Evolutionary conservation across 2,113 vertebrate species (phyloP).

Genomic region (Perca fluviatilis): DNA sequence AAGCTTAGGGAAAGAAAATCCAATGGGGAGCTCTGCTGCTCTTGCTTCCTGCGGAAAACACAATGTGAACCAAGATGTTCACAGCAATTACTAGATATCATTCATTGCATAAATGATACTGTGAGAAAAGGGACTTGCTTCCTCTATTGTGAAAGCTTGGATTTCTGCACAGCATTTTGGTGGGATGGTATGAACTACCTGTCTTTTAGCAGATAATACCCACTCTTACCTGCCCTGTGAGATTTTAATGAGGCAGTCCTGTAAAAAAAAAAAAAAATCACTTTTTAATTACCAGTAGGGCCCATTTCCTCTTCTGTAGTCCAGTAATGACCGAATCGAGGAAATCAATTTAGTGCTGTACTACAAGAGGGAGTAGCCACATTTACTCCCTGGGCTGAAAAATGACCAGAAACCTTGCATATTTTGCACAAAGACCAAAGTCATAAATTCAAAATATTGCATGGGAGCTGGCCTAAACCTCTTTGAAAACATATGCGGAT

Average conservation of each 20-base stretch:
- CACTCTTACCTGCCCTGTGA: slow-evolving; percentile 27
- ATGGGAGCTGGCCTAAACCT: slow-evolving; percentile 10
- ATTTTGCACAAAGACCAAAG: slow-evolving; percentile 54
- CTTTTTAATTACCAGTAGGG: slow-evolving; percentile 74
- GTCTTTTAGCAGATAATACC: slow-evolving; percentile 45
- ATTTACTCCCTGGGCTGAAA: slow-evolving; percentile 43
- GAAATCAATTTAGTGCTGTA: slow-evolving; percentile 64
- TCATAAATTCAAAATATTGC: slow-evolving; percentile 43
- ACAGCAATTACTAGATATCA: slow-evolving; percentile 65
- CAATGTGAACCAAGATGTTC: slow-evolving; percentile 62
- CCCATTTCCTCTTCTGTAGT: slow-evolving; percentile 59
- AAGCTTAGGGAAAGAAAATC: slow-evolving; percentile 30
- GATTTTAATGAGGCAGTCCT: slow-evolving; percentile 60
- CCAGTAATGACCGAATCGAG: slow-evolving; percentile 54
- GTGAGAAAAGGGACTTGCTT: slow-evolving; percentile 43
- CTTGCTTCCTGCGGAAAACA: slow-evolving; percentile 27
- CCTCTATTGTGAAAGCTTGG: slow-evolving; percentile 25
- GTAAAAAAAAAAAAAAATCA: slow-evolving; percentile 36
- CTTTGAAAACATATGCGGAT: background rate
- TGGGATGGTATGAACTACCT: slow-evolving; percentile 36
- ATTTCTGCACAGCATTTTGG: slow-evolving; percentile 41
- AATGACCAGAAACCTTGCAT: slow-evolving; percentile 46
- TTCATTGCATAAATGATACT: slow-evolving; percentile 58
- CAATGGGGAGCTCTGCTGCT: slow-evolving; percentile 20
- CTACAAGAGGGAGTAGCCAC: slow-evolving; percentile 28